Evolutionary conservation across 2,888 invertebrate genomes (phyloP).

Genomic region (Agrochola circellaris): DNA sequence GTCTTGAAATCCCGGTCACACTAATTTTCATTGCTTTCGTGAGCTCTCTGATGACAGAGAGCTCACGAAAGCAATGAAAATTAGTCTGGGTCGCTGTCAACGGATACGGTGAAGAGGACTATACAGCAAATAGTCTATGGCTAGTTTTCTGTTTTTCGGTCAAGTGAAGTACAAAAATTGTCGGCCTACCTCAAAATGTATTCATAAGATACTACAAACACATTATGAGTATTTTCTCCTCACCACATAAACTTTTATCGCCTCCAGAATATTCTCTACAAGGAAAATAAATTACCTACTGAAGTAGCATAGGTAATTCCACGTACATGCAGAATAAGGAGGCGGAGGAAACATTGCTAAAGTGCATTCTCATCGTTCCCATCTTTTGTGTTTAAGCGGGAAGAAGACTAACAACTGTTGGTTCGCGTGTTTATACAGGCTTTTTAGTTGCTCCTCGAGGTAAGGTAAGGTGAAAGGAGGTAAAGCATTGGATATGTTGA

Average conservation of each 20-base stretch:
- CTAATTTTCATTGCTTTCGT: no score
- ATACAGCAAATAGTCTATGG: background rate
- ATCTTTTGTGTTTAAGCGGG: constrained; percentile 71
- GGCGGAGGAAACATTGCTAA: constrained; percentile 67
- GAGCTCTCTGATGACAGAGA: no score
- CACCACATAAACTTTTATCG: background rate
- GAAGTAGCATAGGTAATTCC: constrained; percentile 25
- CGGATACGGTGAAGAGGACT: no score
- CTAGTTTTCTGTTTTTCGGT: background rate
- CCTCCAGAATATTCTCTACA: constrained; percentile 31
- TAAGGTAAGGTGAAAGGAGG: constrained; percentile 22
- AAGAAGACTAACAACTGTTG: constrained; percentile 67
- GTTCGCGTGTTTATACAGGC: constrained; percentile 59
- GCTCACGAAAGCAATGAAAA: no score
- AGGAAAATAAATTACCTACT: constrained; percentile 41
- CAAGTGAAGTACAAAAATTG: background rate
- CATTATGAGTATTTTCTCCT: background rate
- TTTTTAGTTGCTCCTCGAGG: constrained; percentile 45
- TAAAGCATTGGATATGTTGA: constrained; percentile 20
- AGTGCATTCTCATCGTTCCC: constrained; percentile 71
- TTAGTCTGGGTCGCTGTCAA: no score
- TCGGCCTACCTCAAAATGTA: background rate
- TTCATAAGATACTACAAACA: background rate
- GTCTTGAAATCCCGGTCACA: no score
- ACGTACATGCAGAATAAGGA: constrained; percentile 62